Percentiles rank a stretch among this genome's conserved stretches.
phyloP scores from a whole-genome alignment of 2,888 invertebrate species.

The Volucella inflata region DNA sequence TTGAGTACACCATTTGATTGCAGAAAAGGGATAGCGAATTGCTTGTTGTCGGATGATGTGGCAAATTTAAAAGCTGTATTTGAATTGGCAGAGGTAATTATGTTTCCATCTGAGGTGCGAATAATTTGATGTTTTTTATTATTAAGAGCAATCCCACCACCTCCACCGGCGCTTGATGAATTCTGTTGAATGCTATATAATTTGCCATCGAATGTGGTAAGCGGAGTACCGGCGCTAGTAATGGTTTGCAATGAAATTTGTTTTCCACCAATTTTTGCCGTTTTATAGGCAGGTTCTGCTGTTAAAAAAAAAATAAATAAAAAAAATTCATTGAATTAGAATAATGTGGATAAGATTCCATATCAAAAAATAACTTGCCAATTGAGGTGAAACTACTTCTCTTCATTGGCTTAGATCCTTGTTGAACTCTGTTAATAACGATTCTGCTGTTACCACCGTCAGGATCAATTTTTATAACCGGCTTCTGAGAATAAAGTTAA shows the following conservation, averaged over 20 bases:
- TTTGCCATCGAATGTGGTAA: constrained; percentile 76
- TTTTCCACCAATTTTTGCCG: constrained; percentile 77
- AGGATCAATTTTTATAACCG: constrained; percentile 76
- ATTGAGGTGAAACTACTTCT: constrained; percentile 76
- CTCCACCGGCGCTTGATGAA: constrained; percentile 55
- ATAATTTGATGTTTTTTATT: constrained; percentile 70
- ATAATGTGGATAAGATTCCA: background rate
- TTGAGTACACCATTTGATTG: constrained; percentile 77
- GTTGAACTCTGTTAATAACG: constrained; percentile 78
- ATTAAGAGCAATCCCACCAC: constrained; percentile 43
- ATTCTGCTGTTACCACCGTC: constrained; percentile 72
- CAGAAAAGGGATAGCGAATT: constrained; percentile 70
- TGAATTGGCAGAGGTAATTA: constrained; percentile 55
- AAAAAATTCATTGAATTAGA: background rate
- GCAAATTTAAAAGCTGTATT: constrained; percentile 54
- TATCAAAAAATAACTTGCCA: constrained; percentile 46
- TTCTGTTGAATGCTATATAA: constrained; percentile 76
- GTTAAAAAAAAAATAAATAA: constrained; percentile 11
- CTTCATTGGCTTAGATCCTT: constrained; percentile 79
- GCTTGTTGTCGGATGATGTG: constrained; percentile 49
- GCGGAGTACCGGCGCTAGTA: constrained; percentile 77
- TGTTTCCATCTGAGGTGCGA: constrained; percentile 56
- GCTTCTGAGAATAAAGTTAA: constrained; percentile 68
- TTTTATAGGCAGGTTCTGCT: constrained; percentile 77
- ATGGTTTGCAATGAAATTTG: constrained; percentile 78